A percentile compares a stretch with the other conserved stretches of the same genome.
Evolutionary conservation across 2,797 vertebrate genomes (phyloP).

Genomic region (Telmatherina bonti): DNA sequence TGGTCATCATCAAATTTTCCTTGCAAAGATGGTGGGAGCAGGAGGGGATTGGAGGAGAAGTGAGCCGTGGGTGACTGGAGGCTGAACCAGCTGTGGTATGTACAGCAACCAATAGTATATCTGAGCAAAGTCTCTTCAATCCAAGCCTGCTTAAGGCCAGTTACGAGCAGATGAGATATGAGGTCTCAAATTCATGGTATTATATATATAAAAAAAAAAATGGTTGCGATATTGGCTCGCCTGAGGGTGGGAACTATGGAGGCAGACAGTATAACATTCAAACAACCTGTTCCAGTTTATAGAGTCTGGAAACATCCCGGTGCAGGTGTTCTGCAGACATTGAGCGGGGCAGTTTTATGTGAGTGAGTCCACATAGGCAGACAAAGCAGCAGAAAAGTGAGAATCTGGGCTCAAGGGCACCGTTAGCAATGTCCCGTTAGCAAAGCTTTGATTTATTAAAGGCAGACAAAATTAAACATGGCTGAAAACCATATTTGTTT

Average conservation of each 20-base stretch:
- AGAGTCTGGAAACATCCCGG: slow-evolving; percentile 11
- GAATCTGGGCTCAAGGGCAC: slow-evolving; percentile 1
- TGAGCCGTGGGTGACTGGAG: neutral
- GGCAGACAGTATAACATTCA: neutral
- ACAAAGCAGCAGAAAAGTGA: neutral
- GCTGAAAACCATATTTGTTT: neutral
- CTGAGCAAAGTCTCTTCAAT: slow-evolving; percentile 28
- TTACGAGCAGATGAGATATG: neutral
- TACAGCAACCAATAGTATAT: slow-evolving; percentile 10
- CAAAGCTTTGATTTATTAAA: neutral
- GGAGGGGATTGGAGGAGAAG: neutral
- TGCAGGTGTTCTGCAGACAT: slow-evolving; percentile 30
- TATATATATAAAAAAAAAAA: neutral
- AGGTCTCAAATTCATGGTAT: neutral
- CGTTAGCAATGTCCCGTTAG: accelerated
- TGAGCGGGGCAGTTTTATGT: neutral
- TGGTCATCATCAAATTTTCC: neutral
- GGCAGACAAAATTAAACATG: neutral
- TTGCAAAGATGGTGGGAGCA: neutral
- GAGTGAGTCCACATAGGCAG: neutral
- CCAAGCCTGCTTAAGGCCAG: slow-evolving; percentile 14
- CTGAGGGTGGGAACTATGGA: no score
- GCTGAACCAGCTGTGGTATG: slow-evolving; percentile 9
- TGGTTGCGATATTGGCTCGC: no score
- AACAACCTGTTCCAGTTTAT: slow-evolving; percentile 2